Percentiles rank a stretch among this genome's conserved stretches.
These are phyloP conservation scores for Pseudolycoriella hygida DNA, from an alignment of 2,888 invertebrate genomes.

Conservation along the genomic window DNA sequence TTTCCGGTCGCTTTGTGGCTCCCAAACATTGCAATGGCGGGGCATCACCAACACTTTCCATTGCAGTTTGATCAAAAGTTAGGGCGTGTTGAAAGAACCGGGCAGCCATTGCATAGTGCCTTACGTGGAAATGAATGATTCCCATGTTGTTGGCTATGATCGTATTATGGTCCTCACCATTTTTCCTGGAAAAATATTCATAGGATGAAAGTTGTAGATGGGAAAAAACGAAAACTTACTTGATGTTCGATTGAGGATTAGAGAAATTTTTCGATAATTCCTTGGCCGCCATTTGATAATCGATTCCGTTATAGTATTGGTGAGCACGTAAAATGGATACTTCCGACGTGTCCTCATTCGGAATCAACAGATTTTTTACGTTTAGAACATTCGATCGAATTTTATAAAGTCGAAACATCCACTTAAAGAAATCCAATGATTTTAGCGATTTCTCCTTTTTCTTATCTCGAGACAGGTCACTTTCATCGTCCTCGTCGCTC, in stretches of 20 bases:
- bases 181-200: too few relatives aligned
- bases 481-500: conserved; percentile 11
- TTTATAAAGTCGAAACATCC: conserved; percentile 20
- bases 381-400: conserved; percentile 23
- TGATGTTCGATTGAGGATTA: conserved; percentile 13
- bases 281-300: conserved; percentile 30
- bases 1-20: conserved; percentile 23
- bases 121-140: conserved; percentile 26
- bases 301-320: conserved; percentile 29
- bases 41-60: conserved; percentile 13
- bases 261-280: conserved; percentile 20
- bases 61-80: conserved; percentile 23
- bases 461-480: conserved; percentile 5
- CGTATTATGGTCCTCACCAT: conserved; percentile 23
- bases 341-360: conserved; percentile 24
- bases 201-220: too few relatives aligned
- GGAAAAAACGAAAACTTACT: too few relatives aligned
- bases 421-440: conserved; percentile 14
- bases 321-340: conserved; percentile 25
- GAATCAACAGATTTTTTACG: conserved; percentile 19
- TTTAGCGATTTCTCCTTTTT: conserved; percentile 4
- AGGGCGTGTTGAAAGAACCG: conserved; percentile 28
- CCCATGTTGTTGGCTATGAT: conserved; percentile 30
- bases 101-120: conserved; percentile 28
- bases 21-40: conserved; percentile 22